A percentile compares a stretch with the other conserved stretches of the same genome.
These are phyloP conservation scores for Silurus meridionalis DNA, from an alignment of 2,113 vertebrate genomes.

Conservation along the genomic window DNA sequence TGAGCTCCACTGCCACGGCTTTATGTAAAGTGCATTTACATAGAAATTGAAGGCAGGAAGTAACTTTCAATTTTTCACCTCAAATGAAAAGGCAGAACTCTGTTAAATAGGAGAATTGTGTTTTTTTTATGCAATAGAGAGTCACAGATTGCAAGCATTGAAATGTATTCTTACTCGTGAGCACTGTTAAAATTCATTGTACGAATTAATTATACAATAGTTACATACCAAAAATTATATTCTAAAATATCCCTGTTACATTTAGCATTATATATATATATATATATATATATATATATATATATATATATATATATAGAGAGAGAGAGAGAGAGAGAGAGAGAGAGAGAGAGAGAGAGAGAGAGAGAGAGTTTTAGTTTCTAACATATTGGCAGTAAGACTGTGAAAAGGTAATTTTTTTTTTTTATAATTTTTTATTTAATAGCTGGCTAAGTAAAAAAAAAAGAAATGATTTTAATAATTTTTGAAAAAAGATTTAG, in stretches of 20 bases:
- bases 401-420: background rate
- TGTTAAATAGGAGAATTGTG: background rate
- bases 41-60: constrained; percentile 36
- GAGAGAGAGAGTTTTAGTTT: too few species aligned
- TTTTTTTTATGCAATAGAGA: background rate
- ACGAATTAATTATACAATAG: background rate
- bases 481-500: background rate
- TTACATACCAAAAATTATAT: background rate
- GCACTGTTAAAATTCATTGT: background rate
- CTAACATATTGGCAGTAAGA: background rate
- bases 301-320: too few species aligned
- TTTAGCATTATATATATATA: background rate
- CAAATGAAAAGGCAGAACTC: constrained; percentile 18
- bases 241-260: background rate
- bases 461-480: too few species aligned
- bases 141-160: background rate
- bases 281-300: background rate
- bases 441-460: background rate
- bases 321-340: too few species aligned
- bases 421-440: background rate
- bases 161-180: background rate
- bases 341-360: background rate
- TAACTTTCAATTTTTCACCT: constrained; percentile 29
- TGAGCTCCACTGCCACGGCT: constrained; percentile 22
- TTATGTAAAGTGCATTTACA: constrained; percentile 38